Base-by-base conservation (phyloP, 92 coral and sea anemone genomes). In the Porites divaricata region DNA sequence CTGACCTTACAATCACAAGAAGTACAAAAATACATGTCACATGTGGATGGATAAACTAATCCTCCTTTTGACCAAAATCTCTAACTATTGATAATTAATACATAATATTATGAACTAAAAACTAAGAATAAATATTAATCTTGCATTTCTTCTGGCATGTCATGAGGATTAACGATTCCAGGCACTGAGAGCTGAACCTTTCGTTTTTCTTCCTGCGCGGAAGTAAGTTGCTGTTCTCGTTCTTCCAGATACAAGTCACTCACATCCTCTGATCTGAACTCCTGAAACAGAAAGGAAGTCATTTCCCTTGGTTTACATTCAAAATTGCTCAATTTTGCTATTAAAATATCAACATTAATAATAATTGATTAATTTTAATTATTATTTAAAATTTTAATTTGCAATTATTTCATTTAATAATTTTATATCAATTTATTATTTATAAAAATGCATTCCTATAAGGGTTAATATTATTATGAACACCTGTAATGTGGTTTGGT, bases 91-190 rank as follows among this genome's bases (percentile, higher is more conserved):
- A 62, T 62, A 48, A 72, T 76, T 83, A 74, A 75, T 76, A 75
- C 67, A 84, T 71, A 80, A 52, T 15, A 45, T 70, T 59, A 51
- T 79, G 16, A 49, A 68, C 67, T 80, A 80, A 80, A 69, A 77
- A 80, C 76, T 66, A 75, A 11, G 25, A 59, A 77, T 66, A 75
- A 67, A 81, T 56, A 86, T 83, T 91, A 95, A 89, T 97, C 99
- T 91, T 97, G 99, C 99, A 97, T 97, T 72, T 97, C 99, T 72
- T 97, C 99, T 41, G 99, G 99, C 72, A 97, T 88, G 89, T 97
- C 99, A 75, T 97, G 99, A 2, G 99, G 99, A 50, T 97, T 97
- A 53, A 97, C 90, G 15, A 97, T 91, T 52, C 99, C 99, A 20
- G 99, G 99, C 9, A 97, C 99, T 65, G 99, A 90, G 71, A 97